Evolutionary conservation across 2,797 vertebrate species (phyloP), one percentile per base, ranked within the genome.

Genomic region (Microcaecilia unicolor): DNA sequence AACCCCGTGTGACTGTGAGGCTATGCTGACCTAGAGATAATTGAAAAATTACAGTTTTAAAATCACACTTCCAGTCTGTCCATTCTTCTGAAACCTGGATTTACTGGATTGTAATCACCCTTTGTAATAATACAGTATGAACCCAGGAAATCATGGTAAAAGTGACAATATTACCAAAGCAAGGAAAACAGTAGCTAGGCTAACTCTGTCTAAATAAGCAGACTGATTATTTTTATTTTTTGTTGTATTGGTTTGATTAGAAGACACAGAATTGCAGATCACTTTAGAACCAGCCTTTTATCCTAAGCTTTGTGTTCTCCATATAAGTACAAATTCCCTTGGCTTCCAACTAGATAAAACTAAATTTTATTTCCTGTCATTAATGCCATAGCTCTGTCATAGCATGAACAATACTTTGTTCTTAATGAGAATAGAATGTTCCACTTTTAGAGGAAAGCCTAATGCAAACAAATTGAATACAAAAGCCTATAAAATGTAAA

Each of bases 171-270:
- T n/a, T n/a, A n/a, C n/a, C n/a, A n/a, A 45, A 2, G 25, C 52
- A 63, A 34, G 44, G 47, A 6, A 25, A 15, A 24, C 18, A 48
- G 32, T 34, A n/a, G 39, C 26, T 38, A 15, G 31, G 44, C 53
- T 51, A 45, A 40, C 33, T 43, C 41, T 43, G 49, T 41, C 46
- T 18, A 4, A 4, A 18, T 23, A 57, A 35, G 37, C 58, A 12
- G 28, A 66, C n/a, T n/a, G n/a, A n/a, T n/a, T n/a, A n/a, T n/a
- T 28, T 64, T n/a, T n/a, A n/a, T n/a, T n/a, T n/a, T n/a, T n/a
- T n/a, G n/a, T 63, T 54, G 48, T 40, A 24, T 12, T 33, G 43
- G 58, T 64, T 61, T 58, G 61, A 60, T 54, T 47, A 46, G 40
- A 27, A 44, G 32, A 61, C 12, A 61, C 45, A 66, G 37, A 66